These are phyloP conservation scores for Acrobasis repandana DNA, from an alignment of 2,888 invertebrate species.

Conservation along the genomic window DNA sequence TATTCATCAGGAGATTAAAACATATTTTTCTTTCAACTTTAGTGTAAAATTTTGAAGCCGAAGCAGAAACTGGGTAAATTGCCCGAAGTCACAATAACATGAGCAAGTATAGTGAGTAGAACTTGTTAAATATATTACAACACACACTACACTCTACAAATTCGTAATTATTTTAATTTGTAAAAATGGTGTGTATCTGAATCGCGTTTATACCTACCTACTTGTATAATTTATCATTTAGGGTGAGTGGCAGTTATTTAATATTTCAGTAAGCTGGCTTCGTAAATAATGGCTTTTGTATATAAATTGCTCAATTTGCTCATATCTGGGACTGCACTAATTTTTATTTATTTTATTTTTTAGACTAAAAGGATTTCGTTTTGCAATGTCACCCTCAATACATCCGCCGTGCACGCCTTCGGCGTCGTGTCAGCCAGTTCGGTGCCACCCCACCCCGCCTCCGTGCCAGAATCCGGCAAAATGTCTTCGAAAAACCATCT, in stretches of 20 bases:
- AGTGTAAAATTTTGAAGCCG: slow-evolving; percentile 61
- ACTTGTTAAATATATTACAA: slow-evolving; percentile 3
- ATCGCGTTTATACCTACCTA: not conserved
- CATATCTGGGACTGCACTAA: not conserved
- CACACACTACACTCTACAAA: slow-evolving; percentile 16
- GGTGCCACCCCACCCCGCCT: slow-evolving; percentile 69
- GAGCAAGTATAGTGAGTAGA: slow-evolving; percentile 67
- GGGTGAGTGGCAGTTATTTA: slow-evolving; percentile 53
- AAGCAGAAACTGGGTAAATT: slow-evolving; percentile 51
- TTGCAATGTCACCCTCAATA: slow-evolving; percentile 56
- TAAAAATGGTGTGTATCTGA: slow-evolving; percentile 4
- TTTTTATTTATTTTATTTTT: slow-evolving; percentile 35
- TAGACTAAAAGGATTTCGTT: slow-evolving; percentile 42
- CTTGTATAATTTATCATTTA: not conserved
- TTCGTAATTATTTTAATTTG: not conserved
- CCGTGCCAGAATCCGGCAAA: slow-evolving; percentile 63
- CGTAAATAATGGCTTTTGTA: slow-evolving; percentile 20
- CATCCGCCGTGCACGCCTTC: slow-evolving; percentile 72
- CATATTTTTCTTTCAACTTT: slow-evolving; percentile 61
- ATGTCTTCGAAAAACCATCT: slow-evolving; percentile 58
- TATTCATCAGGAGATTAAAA: slow-evolving; percentile 38
- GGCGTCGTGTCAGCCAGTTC: slow-evolving; percentile 61
- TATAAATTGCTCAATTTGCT: not conserved
- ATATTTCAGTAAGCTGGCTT: slow-evolving; percentile 52
- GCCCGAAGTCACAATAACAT: slow-evolving; percentile 56